Evolutionary conservation across 1,140 invertebrate species (phyloP), one percentile per base, ranked within the genome.

Genomic region (Drosophila athabasca): DNA sequence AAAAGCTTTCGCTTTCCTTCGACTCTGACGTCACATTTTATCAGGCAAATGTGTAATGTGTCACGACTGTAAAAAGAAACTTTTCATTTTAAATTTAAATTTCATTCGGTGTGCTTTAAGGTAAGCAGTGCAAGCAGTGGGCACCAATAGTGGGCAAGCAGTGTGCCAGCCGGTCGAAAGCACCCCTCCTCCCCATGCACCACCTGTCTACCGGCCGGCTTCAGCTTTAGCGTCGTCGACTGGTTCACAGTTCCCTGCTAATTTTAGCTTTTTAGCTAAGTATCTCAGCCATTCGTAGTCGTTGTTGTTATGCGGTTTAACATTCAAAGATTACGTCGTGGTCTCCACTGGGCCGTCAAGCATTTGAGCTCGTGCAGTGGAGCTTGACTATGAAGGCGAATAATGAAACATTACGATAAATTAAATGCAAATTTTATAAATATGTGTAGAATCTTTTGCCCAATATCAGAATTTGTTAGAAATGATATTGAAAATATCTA

Each of bases 231-330:
- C 54, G 67, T n/a, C 17, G 17, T 29, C 29, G 60, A 43, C 54
- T 67, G 35, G 35, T 46, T 76, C 60, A 57, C 69, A 77, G 71
- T 87, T 84, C 64, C 53, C 65, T 58, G 83, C 83, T 88, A 88
- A 88, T 68, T 88, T 77, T 88, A 88, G 83, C 76, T 50, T 79
- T 88, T 88, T 83, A 88, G 84, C 79, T 79, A 75, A 75, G 71
- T 75, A 75, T 83, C 75, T 85, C 78, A 71, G 66, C 70, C 75
- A 72, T 75, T 70, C 51, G 31, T 55, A 48, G 17, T 49, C 58
- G 68, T 61, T 61, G 51, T 44, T 49, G 22, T 51, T 53, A 44
- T 62, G 75, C 61, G 50, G 53, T 79, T 83, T 73, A 67, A 55
- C 70, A 59, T 84, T 79, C 80, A 69, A 55, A 67, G 54, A 81